A percentile compares a stretch with the other conserved stretches of the same genome.
Evolutionary conservation across 2,888 invertebrate species (phyloP).

Genomic region (Dynastes grantii): DNA sequence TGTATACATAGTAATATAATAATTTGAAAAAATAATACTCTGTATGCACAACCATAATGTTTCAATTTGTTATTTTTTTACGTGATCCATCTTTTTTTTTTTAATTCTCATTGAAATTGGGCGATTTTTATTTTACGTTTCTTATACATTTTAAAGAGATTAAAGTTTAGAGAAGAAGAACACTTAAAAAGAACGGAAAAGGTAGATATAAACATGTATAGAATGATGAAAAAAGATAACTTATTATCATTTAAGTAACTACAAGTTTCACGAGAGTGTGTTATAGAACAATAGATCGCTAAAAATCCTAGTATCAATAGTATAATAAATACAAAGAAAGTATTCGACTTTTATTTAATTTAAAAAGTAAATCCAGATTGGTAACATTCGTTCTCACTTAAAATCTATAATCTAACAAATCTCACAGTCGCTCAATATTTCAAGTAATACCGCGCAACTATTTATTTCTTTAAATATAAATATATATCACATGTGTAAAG

Average conservation of each 20-base stretch:
- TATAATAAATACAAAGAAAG: constrained; percentile 58
- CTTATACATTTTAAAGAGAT: constrained; percentile 12
- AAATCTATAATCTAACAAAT: constrained; percentile 59
- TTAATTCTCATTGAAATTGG: constrained; percentile 39
- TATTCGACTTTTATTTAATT: constrained; percentile 36
- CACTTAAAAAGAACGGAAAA: background rate
- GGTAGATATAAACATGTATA: constrained; percentile 9
- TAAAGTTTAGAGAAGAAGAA: constrained; percentile 13
- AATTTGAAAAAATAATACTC: constrained; percentile 60
- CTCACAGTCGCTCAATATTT: constrained; percentile 61
- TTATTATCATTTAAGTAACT: constrained; percentile 38
- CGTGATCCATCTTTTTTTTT: constrained; percentile 2
- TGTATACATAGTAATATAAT: constrained; percentile 45
- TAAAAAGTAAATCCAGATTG: constrained; percentile 62
- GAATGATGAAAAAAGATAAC: constrained; percentile 44
- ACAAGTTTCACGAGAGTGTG: constrained; percentile 38
- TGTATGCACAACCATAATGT: constrained; percentile 63
- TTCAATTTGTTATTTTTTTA: constrained; percentile 44
- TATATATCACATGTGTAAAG: constrained; percentile 59
- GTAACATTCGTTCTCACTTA: constrained; percentile 69
- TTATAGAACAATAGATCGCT: constrained; percentile 52
- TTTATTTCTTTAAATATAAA: constrained; percentile 49
- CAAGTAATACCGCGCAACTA: constrained; percentile 59
- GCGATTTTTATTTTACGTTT: constrained; percentile 43
- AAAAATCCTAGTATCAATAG: constrained; percentile 47